Percentiles rank a stretch among this genome's conserved stretches.
Conservation (phyloP, 2,888 invertebrate genomes). For the Mayetiola destructor region DNA sequence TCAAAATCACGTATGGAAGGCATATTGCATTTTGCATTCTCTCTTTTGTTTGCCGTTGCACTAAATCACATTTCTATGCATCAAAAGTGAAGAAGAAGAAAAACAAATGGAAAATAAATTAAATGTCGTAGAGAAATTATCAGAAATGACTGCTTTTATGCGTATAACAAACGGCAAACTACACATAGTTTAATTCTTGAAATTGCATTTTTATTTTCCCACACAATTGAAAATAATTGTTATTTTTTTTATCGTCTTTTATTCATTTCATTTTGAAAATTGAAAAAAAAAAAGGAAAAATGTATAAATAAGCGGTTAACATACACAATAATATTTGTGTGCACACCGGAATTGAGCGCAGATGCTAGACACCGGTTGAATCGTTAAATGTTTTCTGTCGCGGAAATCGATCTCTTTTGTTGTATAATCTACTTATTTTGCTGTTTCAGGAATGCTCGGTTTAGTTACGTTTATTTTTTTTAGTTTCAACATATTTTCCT, state of each 20-base stretch:
- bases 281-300: not conserved
- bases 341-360: conserved; percentile 5
- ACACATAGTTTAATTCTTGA: no score
- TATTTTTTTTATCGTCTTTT: not conserved
- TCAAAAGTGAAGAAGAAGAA: not conserved
- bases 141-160: no score
- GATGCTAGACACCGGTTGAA: conserved; percentile 9
- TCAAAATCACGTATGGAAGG: no score
- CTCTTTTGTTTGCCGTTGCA: no score
- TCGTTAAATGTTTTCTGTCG: conserved; percentile 8
- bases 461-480: no score
- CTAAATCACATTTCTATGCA: no score
- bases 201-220: conserved; percentile 8
- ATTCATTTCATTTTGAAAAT: not conserved
- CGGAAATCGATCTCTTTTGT: conserved; percentile 10
- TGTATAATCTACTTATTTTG: not conserved
- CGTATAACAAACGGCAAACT: no score
- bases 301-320: no score
- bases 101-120: not conserved
- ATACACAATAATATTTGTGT: not conserved
- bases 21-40: no score
- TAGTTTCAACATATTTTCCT: no score
- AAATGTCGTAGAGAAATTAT: not conserved
- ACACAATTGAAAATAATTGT: not conserved
- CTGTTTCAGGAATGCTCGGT: no score